phyloP scores from a whole-genome alignment of 2,797 vertebrate species.

The Halcyon badia region DNA sequence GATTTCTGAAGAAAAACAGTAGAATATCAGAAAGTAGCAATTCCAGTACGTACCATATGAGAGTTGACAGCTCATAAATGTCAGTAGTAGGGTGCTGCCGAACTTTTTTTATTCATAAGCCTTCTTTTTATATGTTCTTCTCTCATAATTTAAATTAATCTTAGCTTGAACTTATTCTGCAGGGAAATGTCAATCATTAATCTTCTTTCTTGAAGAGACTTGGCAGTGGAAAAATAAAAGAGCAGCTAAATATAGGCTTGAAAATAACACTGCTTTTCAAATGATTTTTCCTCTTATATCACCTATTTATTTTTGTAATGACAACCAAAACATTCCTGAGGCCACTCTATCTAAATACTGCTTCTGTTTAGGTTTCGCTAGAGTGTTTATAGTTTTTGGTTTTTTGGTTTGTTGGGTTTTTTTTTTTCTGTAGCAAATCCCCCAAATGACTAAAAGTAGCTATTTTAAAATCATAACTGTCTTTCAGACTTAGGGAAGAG shows the following conservation, averaged over 20 bases:
- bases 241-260: constrained; percentile 19
- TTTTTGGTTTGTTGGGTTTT: not conserved
- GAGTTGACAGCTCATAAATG: constrained; percentile 55
- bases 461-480: constrained; percentile 34
- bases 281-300: not conserved
- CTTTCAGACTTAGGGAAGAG: not conserved
- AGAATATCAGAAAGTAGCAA: constrained; percentile 19
- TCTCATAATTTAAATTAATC: constrained; percentile 48
- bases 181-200: constrained; percentile 59
- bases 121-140: constrained; percentile 38
- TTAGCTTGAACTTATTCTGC: constrained; percentile 22
- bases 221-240: not conserved
- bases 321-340: constrained; percentile 32
- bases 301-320: constrained; percentile 56
- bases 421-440: not conserved
- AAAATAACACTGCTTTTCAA: constrained; percentile 43
- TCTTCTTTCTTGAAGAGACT: constrained; percentile 15
- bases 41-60: constrained; percentile 3
- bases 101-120: constrained; percentile 40
- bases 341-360: not conserved
- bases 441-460: not conserved
- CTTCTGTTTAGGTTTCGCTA: constrained; percentile 4
- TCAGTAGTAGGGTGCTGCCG: not conserved
- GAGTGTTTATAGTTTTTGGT: not conserved
- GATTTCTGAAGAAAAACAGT: not conserved